Conservation (phyloP, 1,140 invertebrate species). For the Drosophila teissieri region DNA sequence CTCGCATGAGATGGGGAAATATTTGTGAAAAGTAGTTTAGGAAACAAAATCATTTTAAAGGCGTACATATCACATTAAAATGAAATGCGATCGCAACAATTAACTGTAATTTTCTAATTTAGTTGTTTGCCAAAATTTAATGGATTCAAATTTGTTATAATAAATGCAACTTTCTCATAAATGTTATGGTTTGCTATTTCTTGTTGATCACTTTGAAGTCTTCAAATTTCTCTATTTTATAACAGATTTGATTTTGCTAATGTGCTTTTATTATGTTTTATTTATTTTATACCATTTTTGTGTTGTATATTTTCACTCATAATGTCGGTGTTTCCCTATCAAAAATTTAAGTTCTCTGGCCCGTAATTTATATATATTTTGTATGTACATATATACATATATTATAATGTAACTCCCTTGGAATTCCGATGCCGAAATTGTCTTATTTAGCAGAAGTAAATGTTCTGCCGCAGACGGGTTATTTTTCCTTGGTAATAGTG, state of each 20-base stretch:
- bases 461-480: conserved; percentile 9
- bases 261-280: not conserved
- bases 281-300: not conserved
- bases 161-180: conserved; percentile 5
- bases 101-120: not conserved
- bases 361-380: not conserved
- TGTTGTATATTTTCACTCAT: not conserved
- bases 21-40: not conserved
- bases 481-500: conserved; percentile 15
- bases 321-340: not conserved
- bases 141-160: conserved; percentile 7
- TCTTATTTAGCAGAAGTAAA: conserved; percentile 23
- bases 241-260: not conserved
- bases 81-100: not conserved
- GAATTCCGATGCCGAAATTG: conserved; percentile 8
- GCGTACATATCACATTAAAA: not conserved
- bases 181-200: not conserved
- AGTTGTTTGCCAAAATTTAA: conserved; percentile 2
- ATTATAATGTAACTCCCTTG: conserved; percentile 3
- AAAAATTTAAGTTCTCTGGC: not conserved
- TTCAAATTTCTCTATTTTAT: conserved; percentile 8
- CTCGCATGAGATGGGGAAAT: conserved; percentile 1
- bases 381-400: too few species aligned
- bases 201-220: conserved; percentile 1
- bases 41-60: not conserved